Percentiles rank a stretch among this genome's conserved stretches.
These are phyloP conservation scores for Halesus radiatus DNA, from an alignment of 1,140 invertebrate genomes.

Conservation along the genomic window DNA sequence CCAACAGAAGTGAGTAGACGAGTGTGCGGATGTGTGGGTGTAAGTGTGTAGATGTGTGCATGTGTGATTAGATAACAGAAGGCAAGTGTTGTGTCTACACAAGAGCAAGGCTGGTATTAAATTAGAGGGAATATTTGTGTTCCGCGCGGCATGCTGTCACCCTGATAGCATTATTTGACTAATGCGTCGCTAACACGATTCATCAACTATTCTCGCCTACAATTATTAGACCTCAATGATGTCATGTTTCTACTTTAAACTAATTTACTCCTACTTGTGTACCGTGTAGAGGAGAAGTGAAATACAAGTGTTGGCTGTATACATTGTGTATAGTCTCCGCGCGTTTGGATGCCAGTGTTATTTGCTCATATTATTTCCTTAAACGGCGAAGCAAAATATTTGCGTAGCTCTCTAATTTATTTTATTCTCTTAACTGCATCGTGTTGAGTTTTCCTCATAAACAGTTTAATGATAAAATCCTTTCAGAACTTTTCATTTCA, in stretches of 20 bases:
- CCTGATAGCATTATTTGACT: constrained; percentile 44
- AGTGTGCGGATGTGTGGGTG: too few species aligned
- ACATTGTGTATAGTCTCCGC: neutral
- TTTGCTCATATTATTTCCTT: too few species aligned
- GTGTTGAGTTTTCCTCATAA: too few species aligned
- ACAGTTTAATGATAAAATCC: too few species aligned
- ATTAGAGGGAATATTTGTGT: constrained; percentile 41
- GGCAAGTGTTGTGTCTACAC: constrained; percentile 34
- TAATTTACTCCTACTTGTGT: constrained; percentile 21
- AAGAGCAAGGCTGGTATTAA: constrained; percentile 50
- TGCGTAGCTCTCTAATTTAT: too few species aligned
- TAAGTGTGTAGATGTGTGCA: too few species aligned
- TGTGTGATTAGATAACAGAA: neutral
- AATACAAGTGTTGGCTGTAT: neutral
- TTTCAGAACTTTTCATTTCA: too few species aligned
- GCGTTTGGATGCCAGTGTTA: too few species aligned
- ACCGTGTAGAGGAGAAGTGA: neutral
- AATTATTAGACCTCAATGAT: constrained; percentile 37
- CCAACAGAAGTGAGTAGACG: too few species aligned
- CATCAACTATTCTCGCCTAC: constrained; percentile 42
- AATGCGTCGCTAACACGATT: constrained; percentile 40
- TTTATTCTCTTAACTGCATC: too few species aligned
- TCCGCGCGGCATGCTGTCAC: constrained; percentile 5
- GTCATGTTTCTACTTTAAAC: constrained; percentile 43
- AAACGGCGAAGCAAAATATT: too few species aligned